Evolutionary conservation across 2,113 vertebrate species (phyloP), one percentile per base, ranked within the genome.

Genomic region (Oreocharis arfaki): DNA sequence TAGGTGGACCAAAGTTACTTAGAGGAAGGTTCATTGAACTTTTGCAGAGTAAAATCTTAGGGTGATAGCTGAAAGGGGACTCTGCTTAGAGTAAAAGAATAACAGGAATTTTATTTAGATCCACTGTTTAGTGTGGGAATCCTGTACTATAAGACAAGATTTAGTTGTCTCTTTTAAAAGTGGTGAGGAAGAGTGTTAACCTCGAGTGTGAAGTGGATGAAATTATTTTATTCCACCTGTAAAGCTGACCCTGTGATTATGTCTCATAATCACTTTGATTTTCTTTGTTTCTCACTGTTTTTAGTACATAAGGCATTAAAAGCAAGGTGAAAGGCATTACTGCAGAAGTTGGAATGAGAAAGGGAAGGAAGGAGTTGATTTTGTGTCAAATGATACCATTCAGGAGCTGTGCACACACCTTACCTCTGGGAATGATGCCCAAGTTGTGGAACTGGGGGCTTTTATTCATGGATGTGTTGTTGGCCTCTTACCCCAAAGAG

Each of bases 391-490:
- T 13, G 11, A 42, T 35, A 17, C 11, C 14, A 3, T 42, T n/a
- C 13, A 13, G 41, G 67, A 79, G 37, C 70, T 18, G 1, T 5
- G 33, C n/a, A 24, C 7, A 3, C 41, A 13, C 22, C 10, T 84
- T 37, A 50, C 20, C n/a, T 64, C 37, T 56, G 49, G 46, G 22
- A 59, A 46, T 4, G 4, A 35, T 55, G 18, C 32, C 21, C 4
- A 12, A 47, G 21, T 41, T 70, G 52, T 46, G 27, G 30, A 22
- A 41, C 7, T 78, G 9, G 0, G 15, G 7, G 8, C 1, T 6
- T 53, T 41, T 41, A 33, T 65, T 75, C 12, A 32, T 41, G 63
- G 33, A 13, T 78, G 13, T 27, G 7, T 4, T 83, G 27, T 50
- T 88, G 37, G 39, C 10, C 16, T 52, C 35, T 77, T 59, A 50